phyloP scores from a whole-genome alignment of 2,113 vertebrate genomes.

The Eclectus roratus region DNA sequence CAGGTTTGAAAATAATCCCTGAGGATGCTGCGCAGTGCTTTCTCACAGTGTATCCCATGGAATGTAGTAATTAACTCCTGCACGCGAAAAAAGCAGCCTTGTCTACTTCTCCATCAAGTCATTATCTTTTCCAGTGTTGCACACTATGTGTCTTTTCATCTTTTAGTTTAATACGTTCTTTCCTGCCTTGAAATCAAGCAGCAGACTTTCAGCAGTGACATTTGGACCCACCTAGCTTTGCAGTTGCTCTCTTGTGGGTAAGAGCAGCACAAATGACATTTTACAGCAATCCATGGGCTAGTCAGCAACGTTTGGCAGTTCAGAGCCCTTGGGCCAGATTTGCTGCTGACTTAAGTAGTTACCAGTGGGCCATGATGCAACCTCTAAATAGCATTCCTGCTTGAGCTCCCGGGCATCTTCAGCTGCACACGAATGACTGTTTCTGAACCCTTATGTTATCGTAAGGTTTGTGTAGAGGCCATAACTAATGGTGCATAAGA shows the following conservation, averaged over 20 bases:
- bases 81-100: not conserved
- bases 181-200: not conserved
- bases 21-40: not conserved
- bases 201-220: conserved; percentile 32
- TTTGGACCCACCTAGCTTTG: conserved; percentile 22
- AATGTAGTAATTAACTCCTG: conserved; percentile 11
- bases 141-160: not conserved
- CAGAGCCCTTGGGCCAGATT: conserved; percentile 20
- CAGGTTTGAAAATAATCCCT: not conserved
- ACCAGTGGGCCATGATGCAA: conserved; percentile 9
- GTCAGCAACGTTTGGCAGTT: conserved; percentile 33
- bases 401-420: not conserved
- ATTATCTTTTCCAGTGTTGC: not conserved
- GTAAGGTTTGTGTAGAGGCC: not conserved
- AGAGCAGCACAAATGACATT: conserved; percentile 25
- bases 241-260: not conserved
- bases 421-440: not conserved
- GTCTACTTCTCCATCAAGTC: not conserved
- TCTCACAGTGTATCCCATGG: not conserved
- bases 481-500: conserved; percentile 28
- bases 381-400: conserved; percentile 5
- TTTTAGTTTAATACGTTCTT: not conserved
- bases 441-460: not conserved
- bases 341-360: conserved; percentile 32
- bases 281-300: conserved; percentile 7